Conservation (phyloP, 2,113 vertebrate species). For the Edolisoma coerulescens region DNA sequence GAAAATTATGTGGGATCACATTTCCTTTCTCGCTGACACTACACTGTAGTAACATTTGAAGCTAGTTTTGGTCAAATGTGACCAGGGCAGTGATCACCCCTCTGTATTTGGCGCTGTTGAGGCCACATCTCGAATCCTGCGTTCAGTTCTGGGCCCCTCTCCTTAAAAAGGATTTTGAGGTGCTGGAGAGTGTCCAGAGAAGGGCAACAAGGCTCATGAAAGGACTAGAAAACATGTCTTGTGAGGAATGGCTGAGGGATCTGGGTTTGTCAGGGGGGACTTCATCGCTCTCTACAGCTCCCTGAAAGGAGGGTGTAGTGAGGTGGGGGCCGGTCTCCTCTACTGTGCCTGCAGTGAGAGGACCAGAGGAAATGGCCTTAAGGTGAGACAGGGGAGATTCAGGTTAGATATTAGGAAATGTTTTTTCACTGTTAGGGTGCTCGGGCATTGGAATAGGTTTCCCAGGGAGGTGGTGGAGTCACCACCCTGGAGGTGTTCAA, state of each 20-base stretch:
- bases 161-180: background rate
- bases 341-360: background rate
- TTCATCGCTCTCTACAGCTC: fast-evolving
- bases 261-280: background rate
- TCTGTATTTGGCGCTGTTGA: background rate
- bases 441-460: no score
- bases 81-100: background rate
- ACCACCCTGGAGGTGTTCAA: background rate
- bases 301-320: background rate
- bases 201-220: fast-evolving
- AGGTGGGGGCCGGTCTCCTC: fast-evolving
- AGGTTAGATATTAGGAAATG: background rate
- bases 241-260: background rate
- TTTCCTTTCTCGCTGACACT: background rate
- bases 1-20: background rate
- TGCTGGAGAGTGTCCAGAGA: background rate
- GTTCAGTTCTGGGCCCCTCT: no score
- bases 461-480: background rate
- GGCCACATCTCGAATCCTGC: background rate
- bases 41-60: background rate
- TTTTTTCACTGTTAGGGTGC: background rate
- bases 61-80: background rate
- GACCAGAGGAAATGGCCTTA: background rate
- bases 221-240: background rate
- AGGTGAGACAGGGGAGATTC: fast-evolving